Conservation (phyloP, 1,140 invertebrate genomes). For the Teleopsis dalmanni region DNA sequence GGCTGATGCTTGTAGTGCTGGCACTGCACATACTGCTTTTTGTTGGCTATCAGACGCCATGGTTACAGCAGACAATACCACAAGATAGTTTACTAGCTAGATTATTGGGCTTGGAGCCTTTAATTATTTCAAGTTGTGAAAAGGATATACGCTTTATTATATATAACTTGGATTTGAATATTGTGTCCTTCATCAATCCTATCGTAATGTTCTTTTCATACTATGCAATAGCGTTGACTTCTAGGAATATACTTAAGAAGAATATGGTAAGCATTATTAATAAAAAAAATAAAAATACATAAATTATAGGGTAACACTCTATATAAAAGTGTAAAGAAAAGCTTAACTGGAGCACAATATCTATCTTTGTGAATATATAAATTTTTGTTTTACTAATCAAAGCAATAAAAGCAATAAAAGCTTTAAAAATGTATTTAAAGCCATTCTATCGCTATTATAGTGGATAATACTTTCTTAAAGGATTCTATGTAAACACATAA, state of each 20-base stretch:
- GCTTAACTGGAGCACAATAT: no score
- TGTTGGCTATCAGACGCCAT: slow-evolving; percentile 82
- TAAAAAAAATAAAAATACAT: slow-evolving; percentile 1
- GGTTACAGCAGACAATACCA: slow-evolving; percentile 65
- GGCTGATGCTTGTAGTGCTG: slow-evolving; percentile 65
- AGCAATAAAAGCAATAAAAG: no score
- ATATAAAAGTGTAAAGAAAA: no score
- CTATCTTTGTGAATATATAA: no score
- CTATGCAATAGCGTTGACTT: slow-evolving; percentile 63
- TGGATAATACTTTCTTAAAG: no score
- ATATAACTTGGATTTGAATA: slow-evolving; percentile 52
- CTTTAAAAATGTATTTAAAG: no score
- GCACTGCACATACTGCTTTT: slow-evolving; percentile 66
- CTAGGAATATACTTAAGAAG: slow-evolving; percentile 58
- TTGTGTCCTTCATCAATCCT: slow-evolving; percentile 68
- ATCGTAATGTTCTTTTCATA: slow-evolving; percentile 67
- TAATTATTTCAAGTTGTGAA: slow-evolving; percentile 48
- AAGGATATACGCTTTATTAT: slow-evolving; percentile 55
- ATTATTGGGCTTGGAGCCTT: slow-evolving; percentile 60
- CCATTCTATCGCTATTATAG: no score
- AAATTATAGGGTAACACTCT: neutral
- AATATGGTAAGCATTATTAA: slow-evolving; percentile 49
- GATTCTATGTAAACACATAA: no score
- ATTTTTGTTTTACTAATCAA: no score
- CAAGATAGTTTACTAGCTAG: slow-evolving; percentile 63